Conservation (phyloP, 2,797 vertebrate genomes). For the Sparidentex hasta region DNA sequence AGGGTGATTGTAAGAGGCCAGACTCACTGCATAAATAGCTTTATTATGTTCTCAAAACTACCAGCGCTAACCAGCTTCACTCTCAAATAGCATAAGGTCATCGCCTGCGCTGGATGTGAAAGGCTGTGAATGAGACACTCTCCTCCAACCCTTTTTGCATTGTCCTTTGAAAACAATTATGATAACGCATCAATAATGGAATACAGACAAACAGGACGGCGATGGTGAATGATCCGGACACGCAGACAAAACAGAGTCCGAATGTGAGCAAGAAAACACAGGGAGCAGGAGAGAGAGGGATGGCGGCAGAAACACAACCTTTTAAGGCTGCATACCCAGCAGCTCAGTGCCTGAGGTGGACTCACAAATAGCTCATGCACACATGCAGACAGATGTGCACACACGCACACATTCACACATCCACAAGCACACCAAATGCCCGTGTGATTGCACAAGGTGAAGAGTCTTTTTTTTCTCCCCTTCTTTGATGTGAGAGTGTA, state of each 20-base stretch:
- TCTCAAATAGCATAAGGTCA: constrained; percentile 82
- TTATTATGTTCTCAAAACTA: constrained; percentile 86
- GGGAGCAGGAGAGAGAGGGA: constrained; percentile 42
- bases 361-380: constrained; percentile 82
- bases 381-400: constrained; percentile 72
- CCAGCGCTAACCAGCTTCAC: constrained; percentile 79
- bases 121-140: constrained; percentile 61
- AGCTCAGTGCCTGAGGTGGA: constrained; percentile 80
- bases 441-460: constrained; percentile 71
- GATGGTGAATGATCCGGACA: constrained; percentile 51
- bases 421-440: constrained; percentile 54
- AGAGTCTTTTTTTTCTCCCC: constrained; percentile 34
- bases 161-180: constrained; percentile 63
- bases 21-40: constrained; percentile 85
- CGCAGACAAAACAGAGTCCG: constrained; percentile 56
- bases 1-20: constrained; percentile 86
- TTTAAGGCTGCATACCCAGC: constrained; percentile 88
- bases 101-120: constrained; percentile 66
- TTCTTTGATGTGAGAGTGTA: constrained; percentile 62
- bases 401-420: constrained; percentile 45
- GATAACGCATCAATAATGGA: constrained; percentile 68
- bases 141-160: constrained; percentile 53
- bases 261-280: constrained; percentile 20
- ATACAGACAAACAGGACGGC: constrained; percentile 49
- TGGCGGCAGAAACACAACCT: constrained; percentile 83